Evolutionary conservation across 2,113 vertebrate species (phyloP), one percentile per base, ranked within the genome.

Genomic region (Proteles cristata): DNA sequence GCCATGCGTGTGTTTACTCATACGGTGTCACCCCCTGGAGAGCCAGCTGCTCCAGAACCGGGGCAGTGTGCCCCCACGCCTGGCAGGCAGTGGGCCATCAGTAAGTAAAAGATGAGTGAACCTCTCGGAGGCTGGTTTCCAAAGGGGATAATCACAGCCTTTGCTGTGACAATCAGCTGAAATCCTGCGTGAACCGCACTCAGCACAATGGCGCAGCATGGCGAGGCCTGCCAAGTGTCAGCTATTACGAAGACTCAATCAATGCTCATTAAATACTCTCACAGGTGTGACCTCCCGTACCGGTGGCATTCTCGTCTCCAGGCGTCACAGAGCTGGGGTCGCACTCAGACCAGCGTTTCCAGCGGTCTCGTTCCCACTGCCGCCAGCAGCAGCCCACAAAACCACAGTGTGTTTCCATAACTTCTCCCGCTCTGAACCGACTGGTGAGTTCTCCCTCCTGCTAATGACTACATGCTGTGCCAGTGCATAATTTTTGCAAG

Each of bases 391-490:
- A 23, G 87, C 61, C 69, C 53, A 58, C 50, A 2, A 79, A 83
- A 68, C 79, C 0, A 4, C 14, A 85, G 33, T 2, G 0, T 14
- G 7, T 63, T 35, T 26, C 74, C 5, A 5, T 39, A 65, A 35
- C 7, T 74, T 68, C 61, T 71, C 74, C 91, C 91, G 66, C 58
- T 66, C 79, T 69, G 65, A 94, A 91, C 39, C 7, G 9, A 50
- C 53, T 23, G 28, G 92, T 65, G 80, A 71, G 68, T 35, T 63
- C 1, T 26, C 55, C n/a, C 81, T 48, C 65, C 43, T 39, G 80
- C 66, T 39, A 74, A 93, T 50, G 58, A 74, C 73, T 39, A 68
- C 63, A 92, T 58, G n/a, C 35, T 79, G 65, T 84, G 90, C 48
- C 55, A 58, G 53, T 45, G 28, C 73, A 77, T 39, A 63, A 19